Conservation (phyloP, 37 sponge, comb jelly and placozoan species). For the Halichondria panicea region DNA sequence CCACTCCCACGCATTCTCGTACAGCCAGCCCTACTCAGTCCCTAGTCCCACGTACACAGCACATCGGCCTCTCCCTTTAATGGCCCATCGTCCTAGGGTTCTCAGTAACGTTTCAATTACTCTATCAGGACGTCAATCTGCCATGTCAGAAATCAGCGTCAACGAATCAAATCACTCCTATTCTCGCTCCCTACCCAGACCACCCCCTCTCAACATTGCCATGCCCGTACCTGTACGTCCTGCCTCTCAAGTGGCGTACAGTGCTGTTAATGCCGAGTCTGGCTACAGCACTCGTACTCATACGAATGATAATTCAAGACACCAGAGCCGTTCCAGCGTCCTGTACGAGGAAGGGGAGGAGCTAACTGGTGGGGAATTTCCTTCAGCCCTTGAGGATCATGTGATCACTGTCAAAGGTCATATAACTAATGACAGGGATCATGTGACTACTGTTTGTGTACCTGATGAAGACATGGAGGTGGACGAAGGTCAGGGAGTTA, state of each 20-base stretch:
- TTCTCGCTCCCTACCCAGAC: slow-evolving; percentile 9
- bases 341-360: too few relatives aligned
- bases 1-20: neutral
- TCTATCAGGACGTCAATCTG: slow-evolving; percentile 14
- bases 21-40: neutral
- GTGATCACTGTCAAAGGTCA: too few relatives aligned
- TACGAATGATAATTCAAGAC: neutral
- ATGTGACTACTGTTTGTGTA: neutral
- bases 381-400: too few relatives aligned
- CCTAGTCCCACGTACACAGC: too few relatives aligned
- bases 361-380: too few relatives aligned
- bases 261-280: neutral
- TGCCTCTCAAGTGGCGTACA: slow-evolving; percentile 12
- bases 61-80: too few relatives aligned
- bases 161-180: neutral
- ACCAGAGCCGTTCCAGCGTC: neutral
- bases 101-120: slow-evolving; percentile 38
- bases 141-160: slow-evolving; percentile 7
- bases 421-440: neutral
- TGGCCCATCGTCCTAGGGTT: slow-evolving; percentile 4
- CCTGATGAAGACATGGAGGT: neutral
- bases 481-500: neutral
- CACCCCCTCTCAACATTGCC: neutral
- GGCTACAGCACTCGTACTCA: neutral
- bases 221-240: slow-evolving; percentile 10